These are phyloP conservation scores for Anastrepha obliqua DNA, from an alignment of 1,140 invertebrate genomes.

Conservation along the genomic window DNA sequence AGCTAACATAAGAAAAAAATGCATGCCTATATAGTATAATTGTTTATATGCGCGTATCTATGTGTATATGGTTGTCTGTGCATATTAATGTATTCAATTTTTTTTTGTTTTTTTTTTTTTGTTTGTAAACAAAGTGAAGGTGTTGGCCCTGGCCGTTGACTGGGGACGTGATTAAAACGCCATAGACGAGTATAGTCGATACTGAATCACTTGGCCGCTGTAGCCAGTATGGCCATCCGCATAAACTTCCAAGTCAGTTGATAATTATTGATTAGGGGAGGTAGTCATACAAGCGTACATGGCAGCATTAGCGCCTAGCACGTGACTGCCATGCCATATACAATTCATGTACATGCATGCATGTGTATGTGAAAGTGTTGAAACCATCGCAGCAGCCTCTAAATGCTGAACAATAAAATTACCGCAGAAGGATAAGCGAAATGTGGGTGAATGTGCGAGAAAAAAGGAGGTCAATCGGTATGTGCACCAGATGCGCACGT, in stretches of 20 bases:
- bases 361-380: background rate
- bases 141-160: conserved; percentile 27
- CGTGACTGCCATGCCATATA: conserved; percentile 10
- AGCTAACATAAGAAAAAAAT: background rate
- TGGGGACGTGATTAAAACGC: conserved; percentile 6
- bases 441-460: background rate
- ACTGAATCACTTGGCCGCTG: background rate
- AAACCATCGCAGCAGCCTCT: no score
- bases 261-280: conserved; percentile 42
- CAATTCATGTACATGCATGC: background rate
- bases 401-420: background rate
- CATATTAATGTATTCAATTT: background rate
- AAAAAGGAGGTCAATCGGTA: conserved; percentile 36
- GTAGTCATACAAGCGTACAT: background rate
- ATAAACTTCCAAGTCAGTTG: conserved; percentile 41
- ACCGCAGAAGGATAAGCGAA: background rate
- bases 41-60: background rate
- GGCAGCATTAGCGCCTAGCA: conserved; percentile 2
- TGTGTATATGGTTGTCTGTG: no score
- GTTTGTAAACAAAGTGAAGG: background rate
- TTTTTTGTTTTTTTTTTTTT: background rate
- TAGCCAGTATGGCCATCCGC: background rate
- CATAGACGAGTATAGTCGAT: background rate
- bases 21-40: background rate
- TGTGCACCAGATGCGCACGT: background rate